A percentile compares a stretch with the other conserved stretches of the same genome.
Conservation (phyloP, 2,113 vertebrate species). For the Crocuta crocuta region DNA sequence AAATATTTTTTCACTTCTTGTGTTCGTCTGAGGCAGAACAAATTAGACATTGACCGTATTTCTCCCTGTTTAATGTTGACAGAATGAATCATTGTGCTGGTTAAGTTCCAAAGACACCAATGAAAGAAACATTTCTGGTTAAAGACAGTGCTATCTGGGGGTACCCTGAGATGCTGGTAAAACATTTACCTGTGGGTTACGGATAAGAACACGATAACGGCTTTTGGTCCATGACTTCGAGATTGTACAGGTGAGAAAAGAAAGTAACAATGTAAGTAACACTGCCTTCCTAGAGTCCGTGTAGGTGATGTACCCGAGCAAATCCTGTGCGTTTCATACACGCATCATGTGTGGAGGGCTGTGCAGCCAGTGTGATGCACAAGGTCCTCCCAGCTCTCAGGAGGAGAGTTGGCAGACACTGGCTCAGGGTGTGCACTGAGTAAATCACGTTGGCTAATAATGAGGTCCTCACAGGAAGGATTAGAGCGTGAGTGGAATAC, state of each 20-base stretch:
- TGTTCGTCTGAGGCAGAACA: neutral
- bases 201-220: neutral
- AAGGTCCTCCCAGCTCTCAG: neutral
- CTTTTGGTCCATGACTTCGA: neutral
- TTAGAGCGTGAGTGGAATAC: neutral
- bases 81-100: neutral
- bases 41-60: neutral
- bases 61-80: neutral
- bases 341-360: neutral
- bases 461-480: neutral
- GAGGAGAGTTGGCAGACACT: neutral
- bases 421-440: neutral
- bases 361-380: neutral
- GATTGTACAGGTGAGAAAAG: neutral
- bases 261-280: neutral
- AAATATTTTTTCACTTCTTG: neutral
- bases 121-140: neutral
- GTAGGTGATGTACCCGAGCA: neutral
- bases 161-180: neutral
- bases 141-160: neutral
- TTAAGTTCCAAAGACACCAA: neutral
- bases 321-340: neutral
- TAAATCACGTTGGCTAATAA: neutral
- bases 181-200: neutral
- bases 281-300: neutral